A percentile compares a stretch with the other conserved stretches of the same genome.
These are phyloP conservation scores for Camptogramma bilineatum DNA, from an alignment of 2,888 invertebrate species.

Conservation along the genomic window DNA sequence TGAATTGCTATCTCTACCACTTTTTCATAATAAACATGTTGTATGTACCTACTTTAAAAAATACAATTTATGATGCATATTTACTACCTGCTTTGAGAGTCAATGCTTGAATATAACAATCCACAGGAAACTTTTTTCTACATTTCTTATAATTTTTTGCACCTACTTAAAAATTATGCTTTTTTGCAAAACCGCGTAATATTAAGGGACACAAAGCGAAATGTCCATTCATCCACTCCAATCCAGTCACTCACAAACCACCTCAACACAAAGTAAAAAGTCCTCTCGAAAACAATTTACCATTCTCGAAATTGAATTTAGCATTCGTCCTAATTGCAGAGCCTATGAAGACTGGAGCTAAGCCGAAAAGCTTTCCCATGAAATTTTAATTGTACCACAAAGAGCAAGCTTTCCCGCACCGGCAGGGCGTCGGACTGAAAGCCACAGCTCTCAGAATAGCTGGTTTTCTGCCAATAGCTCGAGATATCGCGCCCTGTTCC, in stretches of 20 bases:
- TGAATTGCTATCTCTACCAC: neutral
- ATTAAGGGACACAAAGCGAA: constrained; percentile 2
- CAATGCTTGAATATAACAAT: too few species aligned
- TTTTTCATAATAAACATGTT: too few species aligned
- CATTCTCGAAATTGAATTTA: constrained; percentile 40
- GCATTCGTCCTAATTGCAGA: constrained; percentile 43
- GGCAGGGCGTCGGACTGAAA: constrained; percentile 26
- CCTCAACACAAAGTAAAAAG: constrained; percentile 35
- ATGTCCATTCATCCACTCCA: constrained; percentile 22
- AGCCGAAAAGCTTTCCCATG: constrained; percentile 59
- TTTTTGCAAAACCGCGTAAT: neutral
- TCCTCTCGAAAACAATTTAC: constrained; percentile 35
- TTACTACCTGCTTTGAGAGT: too few species aligned
- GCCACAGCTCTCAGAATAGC: constrained; percentile 18
- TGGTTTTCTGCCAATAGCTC: constrained; percentile 2
- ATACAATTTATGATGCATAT: too few species aligned
- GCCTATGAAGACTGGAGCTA: constrained; percentile 44
- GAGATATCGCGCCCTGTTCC: neutral
- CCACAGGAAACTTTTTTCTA: too few species aligned
- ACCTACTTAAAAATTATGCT: neutral
- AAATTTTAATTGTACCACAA: constrained; percentile 72
- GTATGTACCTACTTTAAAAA: too few species aligned
- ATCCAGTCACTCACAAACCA: constrained; percentile 27
- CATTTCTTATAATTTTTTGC: neutral
- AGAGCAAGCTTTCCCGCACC: constrained; percentile 47